Evolutionary conservation across 2,888 invertebrate species (phyloP).

Genomic region (Leptinotarsa juncta): DNA sequence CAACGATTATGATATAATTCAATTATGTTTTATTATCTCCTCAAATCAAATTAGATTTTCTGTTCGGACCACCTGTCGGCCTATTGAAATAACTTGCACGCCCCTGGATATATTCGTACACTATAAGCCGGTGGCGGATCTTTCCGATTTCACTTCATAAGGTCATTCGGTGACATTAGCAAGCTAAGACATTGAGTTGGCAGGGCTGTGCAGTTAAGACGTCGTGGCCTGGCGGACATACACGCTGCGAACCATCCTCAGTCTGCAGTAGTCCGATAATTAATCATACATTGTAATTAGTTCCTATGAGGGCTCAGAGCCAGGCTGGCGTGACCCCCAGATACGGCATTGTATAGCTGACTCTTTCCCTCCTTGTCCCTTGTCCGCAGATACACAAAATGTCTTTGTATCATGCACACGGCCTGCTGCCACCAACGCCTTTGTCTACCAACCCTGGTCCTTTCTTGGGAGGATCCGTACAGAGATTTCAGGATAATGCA

Average conservation of each 20-base stretch:
- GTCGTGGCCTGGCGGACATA: constrained; percentile 61
- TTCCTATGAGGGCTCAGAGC: constrained; percentile 58
- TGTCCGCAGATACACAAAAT: constrained; percentile 45
- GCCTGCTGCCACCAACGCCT: constrained; percentile 41
- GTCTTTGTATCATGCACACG: constrained; percentile 46
- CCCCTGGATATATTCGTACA: not conserved
- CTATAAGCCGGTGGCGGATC: constrained; percentile 12
- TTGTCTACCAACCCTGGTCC: constrained; percentile 42
- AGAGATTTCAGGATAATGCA: constrained; percentile 52
- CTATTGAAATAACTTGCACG: not conserved
- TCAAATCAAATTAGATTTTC: no score
- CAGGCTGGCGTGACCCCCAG: constrained; percentile 38
- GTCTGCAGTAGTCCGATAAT: constrained; percentile 65
- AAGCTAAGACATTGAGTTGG: constrained; percentile 66
- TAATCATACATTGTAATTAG: constrained; percentile 68
- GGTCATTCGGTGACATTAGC: constrained; percentile 62
- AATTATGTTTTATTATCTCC: no score
- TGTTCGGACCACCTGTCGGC: not conserved
- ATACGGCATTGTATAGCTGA: constrained; percentile 36
- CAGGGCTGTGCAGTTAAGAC: constrained; percentile 64
- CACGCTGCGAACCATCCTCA: constrained; percentile 57
- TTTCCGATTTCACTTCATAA: constrained; percentile 23
- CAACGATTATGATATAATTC: no score
- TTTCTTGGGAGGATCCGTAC: constrained; percentile 46
- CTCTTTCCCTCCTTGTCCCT: constrained; percentile 33